phyloP scores from a whole-genome alignment of 1,140 invertebrate genomes.

The Nasonia giraulti region DNA sequence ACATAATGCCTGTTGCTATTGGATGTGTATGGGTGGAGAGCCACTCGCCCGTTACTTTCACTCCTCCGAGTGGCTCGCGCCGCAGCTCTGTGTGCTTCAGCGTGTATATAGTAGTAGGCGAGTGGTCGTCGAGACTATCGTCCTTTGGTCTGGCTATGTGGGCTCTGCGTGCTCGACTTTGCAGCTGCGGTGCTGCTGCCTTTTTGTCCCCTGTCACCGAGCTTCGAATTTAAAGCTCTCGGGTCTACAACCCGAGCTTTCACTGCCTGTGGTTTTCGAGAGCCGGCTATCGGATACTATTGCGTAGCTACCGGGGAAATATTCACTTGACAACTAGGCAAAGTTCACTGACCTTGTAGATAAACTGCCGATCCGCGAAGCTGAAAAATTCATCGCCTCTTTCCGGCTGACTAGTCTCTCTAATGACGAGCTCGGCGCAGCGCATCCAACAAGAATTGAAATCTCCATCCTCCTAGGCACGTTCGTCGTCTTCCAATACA shows the following conservation, averaged over 20 bases:
- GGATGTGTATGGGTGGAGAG: conserved; percentile 30
- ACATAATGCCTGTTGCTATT: neutral
- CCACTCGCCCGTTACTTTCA: conserved; percentile 56
- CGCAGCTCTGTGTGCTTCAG: too few relatives aligned
- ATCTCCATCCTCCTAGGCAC: neutral
- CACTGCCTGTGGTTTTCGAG: neutral
- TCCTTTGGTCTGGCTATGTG: conserved; percentile 2
- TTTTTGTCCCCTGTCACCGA: neutral
- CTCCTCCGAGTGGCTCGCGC: conserved; percentile 43
- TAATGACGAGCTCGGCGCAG: too few relatives aligned
- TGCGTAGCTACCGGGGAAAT: too few relatives aligned
- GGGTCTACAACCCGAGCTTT: neutral
- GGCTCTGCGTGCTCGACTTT: neutral
- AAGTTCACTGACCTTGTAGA: too few relatives aligned
- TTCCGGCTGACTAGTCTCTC: too few relatives aligned
- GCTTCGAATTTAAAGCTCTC: neutral
- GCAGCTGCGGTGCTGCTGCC: neutral
- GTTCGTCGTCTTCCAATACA: neutral
- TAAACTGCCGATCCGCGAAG: too few relatives aligned
- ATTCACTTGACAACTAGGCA: too few relatives aligned
- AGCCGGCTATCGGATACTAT: too few relatives aligned
- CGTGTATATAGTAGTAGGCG: neutral
- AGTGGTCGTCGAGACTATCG: conserved; percentile 26
- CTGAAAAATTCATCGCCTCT: too few relatives aligned
- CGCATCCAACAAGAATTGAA: too few relatives aligned